These are phyloP conservation scores for Drosophila nigrodunni DNA, from an alignment of 1,140 invertebrate species.

Conservation along the genomic window DNA sequence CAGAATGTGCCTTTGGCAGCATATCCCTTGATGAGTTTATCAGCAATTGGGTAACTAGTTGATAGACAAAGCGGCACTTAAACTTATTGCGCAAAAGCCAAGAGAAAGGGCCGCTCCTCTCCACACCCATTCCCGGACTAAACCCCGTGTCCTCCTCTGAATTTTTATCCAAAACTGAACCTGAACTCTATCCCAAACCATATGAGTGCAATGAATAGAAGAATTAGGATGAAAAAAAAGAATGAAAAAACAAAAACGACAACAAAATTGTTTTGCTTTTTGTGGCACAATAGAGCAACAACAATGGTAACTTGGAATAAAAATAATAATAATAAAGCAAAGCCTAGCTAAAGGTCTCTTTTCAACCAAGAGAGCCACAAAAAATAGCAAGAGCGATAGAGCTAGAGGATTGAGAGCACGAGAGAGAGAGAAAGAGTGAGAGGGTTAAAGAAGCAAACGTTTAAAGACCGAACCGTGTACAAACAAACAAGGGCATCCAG, in stretches of 20 bases:
- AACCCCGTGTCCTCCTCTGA: neutral
- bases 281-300: conserved; percentile 40
- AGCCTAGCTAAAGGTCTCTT: conserved; percentile 34
- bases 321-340: conserved; percentile 39
- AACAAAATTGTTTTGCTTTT: conserved; percentile 44
- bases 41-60: conserved; percentile 38
- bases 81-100: conserved; percentile 41
- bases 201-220: conserved; percentile 26
- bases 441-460: conserved; percentile 28
- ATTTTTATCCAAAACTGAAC: conserved; percentile 15
- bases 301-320: conserved; percentile 46
- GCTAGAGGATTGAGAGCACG: conserved; percentile 1
- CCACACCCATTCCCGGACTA: no score
- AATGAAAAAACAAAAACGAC: conserved; percentile 9
- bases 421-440: neutral
- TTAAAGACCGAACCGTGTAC: conserved; percentile 59
- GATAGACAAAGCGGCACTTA: conserved; percentile 48
- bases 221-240: conserved; percentile 11
- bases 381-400: neutral
- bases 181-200: conserved; percentile 28
- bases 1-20: conserved; percentile 1
- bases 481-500: conserved; percentile 73
- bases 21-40: conserved; percentile 14
- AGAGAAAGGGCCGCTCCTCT: neutral
- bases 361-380: conserved; percentile 9